These are phyloP conservation scores for Kryphioiulus occultus DNA, from an alignment of 2,888 invertebrate genomes.

Conservation along the genomic window DNA sequence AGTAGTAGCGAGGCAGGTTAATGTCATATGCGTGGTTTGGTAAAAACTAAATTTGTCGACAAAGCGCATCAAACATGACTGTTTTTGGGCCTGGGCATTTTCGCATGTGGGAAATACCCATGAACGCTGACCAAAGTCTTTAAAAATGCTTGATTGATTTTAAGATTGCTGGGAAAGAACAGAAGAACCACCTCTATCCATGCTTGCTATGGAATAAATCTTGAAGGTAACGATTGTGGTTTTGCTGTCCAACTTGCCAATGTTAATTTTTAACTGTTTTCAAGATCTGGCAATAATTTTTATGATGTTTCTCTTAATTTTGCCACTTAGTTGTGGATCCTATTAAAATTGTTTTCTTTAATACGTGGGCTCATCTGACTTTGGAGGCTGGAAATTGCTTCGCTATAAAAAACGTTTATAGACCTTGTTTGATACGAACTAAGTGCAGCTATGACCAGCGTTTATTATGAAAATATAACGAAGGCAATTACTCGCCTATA, in stretches of 20 bases:
- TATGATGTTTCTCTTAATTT: neutral
- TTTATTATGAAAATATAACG: constrained; percentile 13
- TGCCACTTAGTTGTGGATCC: neutral
- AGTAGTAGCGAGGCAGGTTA: neutral
- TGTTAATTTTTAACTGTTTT: neutral
- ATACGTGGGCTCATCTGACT: neutral
- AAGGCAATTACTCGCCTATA: constrained; percentile 32
- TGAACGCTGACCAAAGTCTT: neutral
- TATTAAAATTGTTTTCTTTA: neutral
- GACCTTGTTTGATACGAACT: neutral
- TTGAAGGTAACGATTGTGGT: too few relatives aligned
- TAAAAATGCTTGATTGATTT: neutral
- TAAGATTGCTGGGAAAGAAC: too few relatives aligned
- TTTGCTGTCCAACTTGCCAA: too few relatives aligned
- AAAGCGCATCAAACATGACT: neutral
- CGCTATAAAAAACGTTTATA: neutral
- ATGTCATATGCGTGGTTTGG: neutral
- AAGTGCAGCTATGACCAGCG: constrained; percentile 2
- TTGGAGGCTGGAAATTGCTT: neutral
- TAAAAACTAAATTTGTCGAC: neutral
- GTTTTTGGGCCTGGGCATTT: neutral
- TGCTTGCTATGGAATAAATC: too few relatives aligned
- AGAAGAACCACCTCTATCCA: too few relatives aligned
- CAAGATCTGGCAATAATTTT: neutral
- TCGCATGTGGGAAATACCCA: neutral